Evolutionary conservation across 2,888 invertebrate genomes (phyloP).

Genomic region (Caenorhabditis sp.): DNA sequence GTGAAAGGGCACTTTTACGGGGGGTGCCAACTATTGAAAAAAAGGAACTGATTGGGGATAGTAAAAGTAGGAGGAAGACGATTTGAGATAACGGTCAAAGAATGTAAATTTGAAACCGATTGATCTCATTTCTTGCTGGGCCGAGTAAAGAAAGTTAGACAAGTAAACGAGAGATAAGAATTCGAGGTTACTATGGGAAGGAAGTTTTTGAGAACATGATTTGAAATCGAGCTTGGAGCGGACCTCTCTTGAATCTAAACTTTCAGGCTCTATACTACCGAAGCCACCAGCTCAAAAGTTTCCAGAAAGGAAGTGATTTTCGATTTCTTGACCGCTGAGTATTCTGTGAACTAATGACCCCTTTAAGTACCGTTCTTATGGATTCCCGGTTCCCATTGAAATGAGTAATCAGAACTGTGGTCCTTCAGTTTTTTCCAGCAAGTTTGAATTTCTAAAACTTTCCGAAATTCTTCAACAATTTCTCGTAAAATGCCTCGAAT

Average conservation of each 20-base stretch:
- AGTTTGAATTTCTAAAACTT: neutral
- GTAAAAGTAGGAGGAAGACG: neutral
- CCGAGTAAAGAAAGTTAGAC: no score
- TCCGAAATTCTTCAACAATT: neutral
- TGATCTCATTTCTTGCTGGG: neutral
- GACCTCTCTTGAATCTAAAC: no score
- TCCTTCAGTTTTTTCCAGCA: conserved; percentile 4
- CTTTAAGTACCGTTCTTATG: neutral
- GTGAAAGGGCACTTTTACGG: conserved; percentile 39
- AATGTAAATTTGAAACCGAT: conserved; percentile 17
- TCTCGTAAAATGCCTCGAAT: conserved; percentile 23
- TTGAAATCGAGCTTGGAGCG: no score
- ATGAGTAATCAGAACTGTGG: conserved; percentile 12
- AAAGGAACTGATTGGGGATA: conserved; percentile 3
- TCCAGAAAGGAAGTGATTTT: no score
- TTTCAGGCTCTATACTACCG: no score
- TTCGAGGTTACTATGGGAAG: no score
- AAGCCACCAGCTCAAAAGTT: no score
- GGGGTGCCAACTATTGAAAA: conserved; percentile 26
- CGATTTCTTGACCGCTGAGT: neutral
- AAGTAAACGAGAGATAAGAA: neutral
- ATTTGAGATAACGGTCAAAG: conserved; percentile 17
- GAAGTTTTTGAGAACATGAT: no score
- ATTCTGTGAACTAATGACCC: neutral
- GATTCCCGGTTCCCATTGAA: neutral